Conservation (phyloP, 2,888 invertebrate genomes). For the Ellobium chinense region DNA sequence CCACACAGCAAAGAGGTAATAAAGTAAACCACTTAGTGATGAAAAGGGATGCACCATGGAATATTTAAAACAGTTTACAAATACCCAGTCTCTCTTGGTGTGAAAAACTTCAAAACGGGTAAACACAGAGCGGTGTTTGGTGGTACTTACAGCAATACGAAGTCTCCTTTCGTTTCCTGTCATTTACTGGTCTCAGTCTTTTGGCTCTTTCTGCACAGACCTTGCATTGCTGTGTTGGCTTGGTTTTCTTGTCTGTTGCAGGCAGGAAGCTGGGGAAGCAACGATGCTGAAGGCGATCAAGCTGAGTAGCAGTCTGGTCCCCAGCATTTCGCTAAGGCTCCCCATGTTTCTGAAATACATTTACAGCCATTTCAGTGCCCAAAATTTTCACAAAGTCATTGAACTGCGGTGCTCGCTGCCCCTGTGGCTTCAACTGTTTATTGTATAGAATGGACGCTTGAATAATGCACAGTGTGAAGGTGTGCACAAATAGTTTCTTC, state of each 20-base stretch:
- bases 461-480: constrained; percentile 12
- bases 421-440: not conserved
- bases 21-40: too few species aligned
- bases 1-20: too few species aligned
- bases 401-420: not conserved
- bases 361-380: not conserved
- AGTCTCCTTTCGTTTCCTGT: not conserved
- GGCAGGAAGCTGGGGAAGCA: not conserved
- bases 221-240: not conserved
- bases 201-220: not conserved
- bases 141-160: not conserved
- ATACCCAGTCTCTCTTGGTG: not conserved
- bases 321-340: not conserved
- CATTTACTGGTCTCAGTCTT: not conserved
- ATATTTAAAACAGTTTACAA: too few species aligned
- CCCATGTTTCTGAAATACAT: too few species aligned
- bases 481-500: constrained; percentile 35
- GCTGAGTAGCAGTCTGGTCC: not conserved
- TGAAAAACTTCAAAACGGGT: not conserved
- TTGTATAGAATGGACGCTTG: constrained; percentile 16
- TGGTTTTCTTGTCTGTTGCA: not conserved
- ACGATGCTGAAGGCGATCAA: not conserved
- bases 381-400: not conserved
- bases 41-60: not conserved
- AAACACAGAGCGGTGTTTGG: not conserved